Evolutionary conservation across 1,140 invertebrate genomes (phyloP).

Genomic region (Macrotrachela quadricornifera): DNA sequence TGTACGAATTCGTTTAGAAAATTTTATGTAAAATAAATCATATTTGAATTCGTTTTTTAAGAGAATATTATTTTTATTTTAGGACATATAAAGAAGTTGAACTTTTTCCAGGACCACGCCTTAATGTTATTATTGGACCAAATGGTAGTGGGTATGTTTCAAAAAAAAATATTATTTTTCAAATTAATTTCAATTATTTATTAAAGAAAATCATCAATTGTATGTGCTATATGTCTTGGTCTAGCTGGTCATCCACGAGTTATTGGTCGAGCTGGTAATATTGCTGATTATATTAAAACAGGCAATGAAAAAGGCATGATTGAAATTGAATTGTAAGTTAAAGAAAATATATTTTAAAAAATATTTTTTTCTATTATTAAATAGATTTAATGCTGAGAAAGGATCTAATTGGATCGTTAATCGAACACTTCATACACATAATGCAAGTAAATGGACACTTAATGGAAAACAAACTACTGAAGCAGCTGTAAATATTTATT

Average conservation of each 20-base stretch:
- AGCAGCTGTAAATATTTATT: constrained; percentile 13
- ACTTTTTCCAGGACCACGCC: constrained; percentile 43
- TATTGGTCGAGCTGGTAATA: constrained; percentile 46
- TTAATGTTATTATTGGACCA: constrained; percentile 78
- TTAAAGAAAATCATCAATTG: constrained; percentile 58
- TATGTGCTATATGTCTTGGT: constrained; percentile 75
- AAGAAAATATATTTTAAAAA: not conserved
- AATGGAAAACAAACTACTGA: constrained; percentile 37
- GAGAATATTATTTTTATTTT: constrained; percentile 10
- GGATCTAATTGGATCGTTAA: constrained; percentile 20
- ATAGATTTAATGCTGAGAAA: constrained; percentile 11
- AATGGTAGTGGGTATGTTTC: constrained; percentile 62
- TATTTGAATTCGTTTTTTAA: not conserved
- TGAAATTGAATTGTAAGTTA: constrained; percentile 49
- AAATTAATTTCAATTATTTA: too few relatives aligned
- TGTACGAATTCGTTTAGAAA: constrained; percentile 20
- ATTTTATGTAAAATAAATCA: constrained; percentile 18
- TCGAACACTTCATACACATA: constrained; percentile 19
- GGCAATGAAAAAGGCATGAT: constrained; percentile 47
- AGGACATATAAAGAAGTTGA: constrained; percentile 37
- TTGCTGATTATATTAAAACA: constrained; percentile 43
- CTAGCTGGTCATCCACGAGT: constrained; percentile 41
- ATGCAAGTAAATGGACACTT: constrained; percentile 39
- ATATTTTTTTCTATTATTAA: too few relatives aligned
- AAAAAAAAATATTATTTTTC: too few relatives aligned